Evolutionary conservation across 2,888 invertebrate genomes (phyloP).

Genomic region (Scaptomyza cyrtandrae): DNA sequence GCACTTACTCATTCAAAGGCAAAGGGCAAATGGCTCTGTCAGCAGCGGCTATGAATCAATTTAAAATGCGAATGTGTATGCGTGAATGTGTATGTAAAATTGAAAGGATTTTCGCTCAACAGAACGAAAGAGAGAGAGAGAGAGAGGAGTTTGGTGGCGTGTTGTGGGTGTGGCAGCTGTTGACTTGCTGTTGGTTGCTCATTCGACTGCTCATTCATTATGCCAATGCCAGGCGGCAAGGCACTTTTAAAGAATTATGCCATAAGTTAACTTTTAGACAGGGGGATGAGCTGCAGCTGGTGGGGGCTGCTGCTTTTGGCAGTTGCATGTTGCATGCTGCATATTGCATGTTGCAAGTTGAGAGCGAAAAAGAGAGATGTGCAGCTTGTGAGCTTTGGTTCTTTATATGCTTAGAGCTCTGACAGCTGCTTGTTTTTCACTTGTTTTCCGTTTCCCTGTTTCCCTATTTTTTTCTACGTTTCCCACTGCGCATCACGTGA

Average conservation of each 20-base stretch:
- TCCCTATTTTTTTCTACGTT: background rate
- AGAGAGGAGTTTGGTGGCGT: background rate
- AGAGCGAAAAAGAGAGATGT: background rate
- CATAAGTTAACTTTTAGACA: slow-evolving; percentile 69
- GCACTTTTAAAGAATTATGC: slow-evolving; percentile 76
- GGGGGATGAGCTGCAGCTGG: slow-evolving; percentile 20
- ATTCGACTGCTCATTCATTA: slow-evolving; percentile 71
- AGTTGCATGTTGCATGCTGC: slow-evolving; percentile 46
- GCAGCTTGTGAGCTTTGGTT: slow-evolving; percentile 56
- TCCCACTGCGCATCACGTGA: slow-evolving; percentile 53
- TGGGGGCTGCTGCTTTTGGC: slow-evolving; percentile 56
- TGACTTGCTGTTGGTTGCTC: slow-evolving; percentile 51
- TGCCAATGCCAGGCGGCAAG: slow-evolving; percentile 72
- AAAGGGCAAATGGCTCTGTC: slow-evolving; percentile 61
- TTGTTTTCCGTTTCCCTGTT: background rate
- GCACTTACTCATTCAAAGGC: slow-evolving; percentile 61
- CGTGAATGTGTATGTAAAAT: slow-evolving; percentile 40
- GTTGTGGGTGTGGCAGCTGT: slow-evolving; percentile 41
- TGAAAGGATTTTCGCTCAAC: slow-evolving; percentile 29
- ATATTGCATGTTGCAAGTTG: slow-evolving; percentile 21
- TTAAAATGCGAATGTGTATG: slow-evolving; percentile 28
- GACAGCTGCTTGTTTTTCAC: slow-evolving; percentile 51
- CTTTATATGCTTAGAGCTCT: slow-evolving; percentile 40
- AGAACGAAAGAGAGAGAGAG: background rate
- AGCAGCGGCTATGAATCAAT: slow-evolving; percentile 66